Evolutionary conservation across 2,113 vertebrate genomes (phyloP), one percentile per base, ranked within the genome.

Genomic region (Holacanthus passer): DNA sequence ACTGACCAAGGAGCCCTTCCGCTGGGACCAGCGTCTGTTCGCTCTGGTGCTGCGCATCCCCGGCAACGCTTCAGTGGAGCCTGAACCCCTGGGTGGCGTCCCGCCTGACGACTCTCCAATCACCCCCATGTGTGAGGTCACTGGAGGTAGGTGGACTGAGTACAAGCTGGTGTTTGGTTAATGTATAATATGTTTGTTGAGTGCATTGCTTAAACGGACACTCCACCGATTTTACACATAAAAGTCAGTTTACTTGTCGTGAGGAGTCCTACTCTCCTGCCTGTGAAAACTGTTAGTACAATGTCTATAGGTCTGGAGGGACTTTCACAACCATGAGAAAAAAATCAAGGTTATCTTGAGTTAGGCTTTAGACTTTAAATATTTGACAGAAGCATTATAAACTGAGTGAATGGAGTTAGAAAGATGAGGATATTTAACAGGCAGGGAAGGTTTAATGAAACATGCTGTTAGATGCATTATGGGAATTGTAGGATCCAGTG

Each of bases 81-180:
- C 95, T 0, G 97, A 98, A 27, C 96, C 96, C 72, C 81, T 96
- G 59, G 95, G 96, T 1, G 96, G 96, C 0, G 97, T 98, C 47
- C 97, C 96, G 0, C 92, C 96, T 1, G 97, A 98, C 86, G 97
- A 98, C 45, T 98, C 97, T 13, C 96, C 97, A 47, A 97, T 98
- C 94, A 97, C 97, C 32, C 97, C 97, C 9, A 98, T 98, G 97
- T 98, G 97, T 35, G 97, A 98, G 89, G 97, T 98, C 83, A 98
- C 97, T 9, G 97, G 97, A 94, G 97, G 97, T 97, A 85, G 5
- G 90, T 1, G 4, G 20, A 19, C 35, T 6, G 19, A 39, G 14
- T 0, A 14, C 27, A 19, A 31, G 37, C 45, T 20, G 24, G 77
- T 91, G 94, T 63, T 73, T 58, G 45, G 13, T 50, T 64, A 11